Conservation (phyloP, 30 jellyfish, hydroid and myxozoan species). For the Aurelia sp. region DNA sequence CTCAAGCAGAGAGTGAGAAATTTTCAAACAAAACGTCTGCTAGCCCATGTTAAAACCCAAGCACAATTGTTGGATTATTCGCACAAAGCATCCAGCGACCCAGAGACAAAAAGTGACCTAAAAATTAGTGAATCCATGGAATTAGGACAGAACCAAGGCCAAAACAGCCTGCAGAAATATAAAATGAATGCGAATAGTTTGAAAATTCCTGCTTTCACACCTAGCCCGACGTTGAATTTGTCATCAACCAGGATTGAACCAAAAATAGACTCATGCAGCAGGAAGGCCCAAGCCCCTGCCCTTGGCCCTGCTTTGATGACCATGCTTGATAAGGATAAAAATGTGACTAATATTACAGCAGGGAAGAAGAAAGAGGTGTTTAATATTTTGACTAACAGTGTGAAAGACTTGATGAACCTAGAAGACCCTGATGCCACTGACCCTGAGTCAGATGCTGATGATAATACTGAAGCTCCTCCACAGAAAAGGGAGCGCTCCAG, state of each 20-base stretch:
- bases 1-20: slow-evolving; percentile 54
- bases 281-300: slow-evolving; percentile 13
- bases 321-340: neutral
- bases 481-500: neutral
- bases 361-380: slow-evolving; percentile 45
- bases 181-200: neutral
- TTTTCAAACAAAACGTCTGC: slow-evolving; percentile 62
- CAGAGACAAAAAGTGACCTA: slow-evolving; percentile 41
- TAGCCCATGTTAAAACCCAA: slow-evolving; percentile 64
- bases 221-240: slow-evolving; percentile 3
- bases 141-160: neutral
- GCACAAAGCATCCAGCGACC: slow-evolving; percentile 38
- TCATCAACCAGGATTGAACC: slow-evolving; percentile 24
- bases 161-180: neutral
- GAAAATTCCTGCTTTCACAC: neutral
- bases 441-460: slow-evolving; percentile 79
- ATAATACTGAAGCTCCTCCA: neutral
- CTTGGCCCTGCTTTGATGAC: slow-evolving; percentile 25
- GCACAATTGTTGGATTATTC: slow-evolving; percentile 60
- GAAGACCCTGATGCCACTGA: slow-evolving; percentile 85
- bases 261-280: neutral
- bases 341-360: neutral
- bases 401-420: slow-evolving; percentile 33
- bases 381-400: slow-evolving; percentile 36
- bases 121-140: neutral